Evolutionary conservation across 2,888 invertebrate genomes (phyloP).

Genomic region (Tipula helvola): DNA sequence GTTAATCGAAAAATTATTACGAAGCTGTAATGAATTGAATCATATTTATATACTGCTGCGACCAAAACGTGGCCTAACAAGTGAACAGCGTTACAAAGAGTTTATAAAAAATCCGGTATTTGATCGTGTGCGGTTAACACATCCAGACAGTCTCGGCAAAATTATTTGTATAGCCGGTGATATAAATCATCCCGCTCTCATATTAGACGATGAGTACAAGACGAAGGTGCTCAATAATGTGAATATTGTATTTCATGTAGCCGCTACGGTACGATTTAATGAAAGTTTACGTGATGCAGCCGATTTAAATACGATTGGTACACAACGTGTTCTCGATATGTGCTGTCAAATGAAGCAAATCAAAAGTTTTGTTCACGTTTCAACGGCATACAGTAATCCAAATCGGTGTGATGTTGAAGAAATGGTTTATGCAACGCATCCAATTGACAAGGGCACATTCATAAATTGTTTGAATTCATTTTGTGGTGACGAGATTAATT

Average conservation of each 20-base stretch:
- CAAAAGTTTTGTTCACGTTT: conserved; percentile 77
- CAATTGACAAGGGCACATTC: conserved; percentile 46
- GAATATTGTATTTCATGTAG: conserved; percentile 85
- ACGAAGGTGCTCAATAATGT: conserved; percentile 50
- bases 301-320: conserved; percentile 80
- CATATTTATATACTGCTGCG: conserved; percentile 73
- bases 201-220: conserved; percentile 53
- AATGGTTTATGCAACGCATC: conserved; percentile 61
- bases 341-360: conserved; percentile 70
- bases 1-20: conserved; percentile 78
- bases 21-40: conserved; percentile 67
- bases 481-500: conserved; percentile 46
- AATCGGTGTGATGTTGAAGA: conserved; percentile 71
- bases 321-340: conserved; percentile 68
- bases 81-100: conserved; percentile 58
- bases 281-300: conserved; percentile 81
- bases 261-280: conserved; percentile 90
- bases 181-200: conserved; percentile 56
- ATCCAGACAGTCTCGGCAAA: conserved; percentile 53
- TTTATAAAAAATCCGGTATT: conserved; percentile 66
- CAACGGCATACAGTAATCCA: conserved; percentile 94
- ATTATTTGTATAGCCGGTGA: conserved; percentile 62
- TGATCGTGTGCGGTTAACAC: conserved; percentile 49
- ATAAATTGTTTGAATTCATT: conserved; percentile 48
- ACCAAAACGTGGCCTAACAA: conserved; percentile 52